phyloP scores from a whole-genome alignment of 2,113 vertebrate species.

The Campylorhamphus procurvoides region DNA sequence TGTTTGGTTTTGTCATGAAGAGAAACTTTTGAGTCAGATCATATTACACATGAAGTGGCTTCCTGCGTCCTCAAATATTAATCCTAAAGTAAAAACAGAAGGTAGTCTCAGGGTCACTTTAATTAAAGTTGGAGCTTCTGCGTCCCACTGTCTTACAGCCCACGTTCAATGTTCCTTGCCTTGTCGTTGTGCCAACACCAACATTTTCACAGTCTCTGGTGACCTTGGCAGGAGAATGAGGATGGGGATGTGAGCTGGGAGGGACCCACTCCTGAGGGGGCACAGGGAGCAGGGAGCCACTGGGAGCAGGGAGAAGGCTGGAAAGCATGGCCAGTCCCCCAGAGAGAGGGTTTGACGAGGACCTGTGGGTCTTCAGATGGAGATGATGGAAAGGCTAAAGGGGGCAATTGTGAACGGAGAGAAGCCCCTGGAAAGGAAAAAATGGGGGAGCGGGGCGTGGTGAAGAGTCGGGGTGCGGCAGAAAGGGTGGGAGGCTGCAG shows the following conservation, averaged over 20 bases:
- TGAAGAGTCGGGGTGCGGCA: background rate
- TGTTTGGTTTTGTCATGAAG: constrained; percentile 15
- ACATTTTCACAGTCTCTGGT: background rate
- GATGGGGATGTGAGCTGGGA: background rate
- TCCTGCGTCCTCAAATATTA: background rate
- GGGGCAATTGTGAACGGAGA: background rate
- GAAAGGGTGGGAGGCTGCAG: too few species aligned
- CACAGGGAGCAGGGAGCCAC: background rate
- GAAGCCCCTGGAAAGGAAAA: background rate
- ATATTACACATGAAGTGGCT: background rate
- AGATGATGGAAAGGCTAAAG: background rate
- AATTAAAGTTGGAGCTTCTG: background rate
- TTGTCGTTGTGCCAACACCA: background rate
- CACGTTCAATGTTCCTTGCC: background rate
- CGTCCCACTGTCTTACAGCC: background rate
- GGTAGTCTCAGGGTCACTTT: background rate
- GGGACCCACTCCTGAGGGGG: background rate
- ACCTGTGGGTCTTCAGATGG: background rate
- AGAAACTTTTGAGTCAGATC: background rate
- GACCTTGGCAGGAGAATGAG: background rate
- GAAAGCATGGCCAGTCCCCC: background rate
- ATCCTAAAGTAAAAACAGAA: background rate
- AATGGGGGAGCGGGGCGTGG: rapidly evolving
- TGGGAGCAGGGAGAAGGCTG: background rate
- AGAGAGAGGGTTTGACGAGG: background rate